A percentile compares a stretch with the other conserved stretches of the same genome.
These are phyloP conservation scores for Meandrusa payeni DNA, from an alignment of 2,888 invertebrate species.

Conservation along the genomic window DNA sequence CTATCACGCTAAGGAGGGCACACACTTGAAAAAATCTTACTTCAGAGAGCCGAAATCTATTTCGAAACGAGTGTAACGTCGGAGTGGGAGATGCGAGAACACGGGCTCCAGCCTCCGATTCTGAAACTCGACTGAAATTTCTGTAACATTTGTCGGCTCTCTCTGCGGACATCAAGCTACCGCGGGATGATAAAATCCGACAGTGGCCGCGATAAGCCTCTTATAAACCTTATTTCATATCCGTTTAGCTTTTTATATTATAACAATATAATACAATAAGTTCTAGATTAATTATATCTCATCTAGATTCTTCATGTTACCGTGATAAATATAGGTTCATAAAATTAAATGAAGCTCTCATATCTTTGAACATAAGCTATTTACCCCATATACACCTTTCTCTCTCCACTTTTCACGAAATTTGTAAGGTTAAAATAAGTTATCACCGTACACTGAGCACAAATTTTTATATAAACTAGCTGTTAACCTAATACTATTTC, in stretches of 20 bases:
- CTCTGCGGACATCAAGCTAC: conserved; percentile 31
- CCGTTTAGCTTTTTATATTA: conserved; percentile 18
- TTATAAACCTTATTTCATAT: conserved; percentile 43
- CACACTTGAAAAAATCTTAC: conserved; percentile 19
- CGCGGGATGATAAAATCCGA: conserved; percentile 51
- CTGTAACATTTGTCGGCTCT: conserved; percentile 28
- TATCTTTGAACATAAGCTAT: too few species aligned
- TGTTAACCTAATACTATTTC: too few species aligned
- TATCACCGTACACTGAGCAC: too few species aligned
- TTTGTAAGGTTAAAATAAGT: too few species aligned
- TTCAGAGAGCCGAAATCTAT: conserved; percentile 26
- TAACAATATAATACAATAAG: conserved; percentile 12
- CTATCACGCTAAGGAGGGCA: conserved; percentile 22
- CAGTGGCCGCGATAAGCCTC: conserved; percentile 58
- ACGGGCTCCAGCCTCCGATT: conserved; percentile 47
- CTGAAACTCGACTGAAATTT: conserved; percentile 52
- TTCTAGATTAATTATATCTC: too few species aligned
- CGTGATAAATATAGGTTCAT: too few species aligned
- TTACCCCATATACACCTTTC: too few species aligned
- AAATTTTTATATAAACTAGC: too few species aligned
- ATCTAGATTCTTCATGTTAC: too few species aligned
- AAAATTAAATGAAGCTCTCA: too few species aligned
- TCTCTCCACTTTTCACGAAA: too few species aligned
- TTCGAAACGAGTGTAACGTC: conserved; percentile 40
- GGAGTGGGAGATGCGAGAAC: conserved; percentile 28